Percentiles rank a stretch among this genome's conserved stretches.
Evolutionary conservation across 1,140 invertebrate genomes (phyloP).

Genomic region (Brachionus koreanus): DNA sequence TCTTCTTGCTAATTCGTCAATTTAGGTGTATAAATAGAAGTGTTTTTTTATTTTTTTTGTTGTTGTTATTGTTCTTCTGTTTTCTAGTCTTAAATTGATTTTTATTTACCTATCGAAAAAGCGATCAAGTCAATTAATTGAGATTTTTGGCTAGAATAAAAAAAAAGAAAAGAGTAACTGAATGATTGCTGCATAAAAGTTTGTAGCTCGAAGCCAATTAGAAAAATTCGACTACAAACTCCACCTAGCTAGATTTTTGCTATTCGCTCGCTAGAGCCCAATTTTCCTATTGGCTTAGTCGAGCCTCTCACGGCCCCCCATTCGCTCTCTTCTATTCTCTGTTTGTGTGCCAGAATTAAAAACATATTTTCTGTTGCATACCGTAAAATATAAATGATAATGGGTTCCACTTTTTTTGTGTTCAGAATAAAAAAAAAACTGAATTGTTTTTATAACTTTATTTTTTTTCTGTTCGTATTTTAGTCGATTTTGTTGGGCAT

Average conservation of each 20-base stretch:
- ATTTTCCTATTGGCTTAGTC: background rate
- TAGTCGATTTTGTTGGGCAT: background rate
- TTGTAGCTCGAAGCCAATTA: background rate
- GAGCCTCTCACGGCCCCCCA: background rate
- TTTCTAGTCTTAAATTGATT: conserved; percentile 18
- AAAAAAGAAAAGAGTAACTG: background rate
- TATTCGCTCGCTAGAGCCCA: background rate
- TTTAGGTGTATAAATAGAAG: background rate
- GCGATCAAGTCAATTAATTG: conserved; percentile 30
- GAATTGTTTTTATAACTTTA: conserved; percentile 34
- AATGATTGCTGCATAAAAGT: background rate
- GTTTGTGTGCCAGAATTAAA: background rate
- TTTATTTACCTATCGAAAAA: conserved; percentile 33
- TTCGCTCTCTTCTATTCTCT: background rate
- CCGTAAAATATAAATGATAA: conserved; percentile 42
- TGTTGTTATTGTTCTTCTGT: background rate
- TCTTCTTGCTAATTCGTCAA: background rate
- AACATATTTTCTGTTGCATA: conserved; percentile 36
- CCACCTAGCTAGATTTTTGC: background rate
- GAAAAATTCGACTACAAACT: background rate
- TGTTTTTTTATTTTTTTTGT: background rate
- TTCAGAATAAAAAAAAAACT: background rate
- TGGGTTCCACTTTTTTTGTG: conserved; percentile 34
- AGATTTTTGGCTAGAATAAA: background rate
- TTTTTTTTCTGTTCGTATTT: conserved; percentile 1